These are phyloP conservation scores for Tricholauxania praeusta DNA, from an alignment of 2,888 invertebrate species.

Conservation along the genomic window DNA sequence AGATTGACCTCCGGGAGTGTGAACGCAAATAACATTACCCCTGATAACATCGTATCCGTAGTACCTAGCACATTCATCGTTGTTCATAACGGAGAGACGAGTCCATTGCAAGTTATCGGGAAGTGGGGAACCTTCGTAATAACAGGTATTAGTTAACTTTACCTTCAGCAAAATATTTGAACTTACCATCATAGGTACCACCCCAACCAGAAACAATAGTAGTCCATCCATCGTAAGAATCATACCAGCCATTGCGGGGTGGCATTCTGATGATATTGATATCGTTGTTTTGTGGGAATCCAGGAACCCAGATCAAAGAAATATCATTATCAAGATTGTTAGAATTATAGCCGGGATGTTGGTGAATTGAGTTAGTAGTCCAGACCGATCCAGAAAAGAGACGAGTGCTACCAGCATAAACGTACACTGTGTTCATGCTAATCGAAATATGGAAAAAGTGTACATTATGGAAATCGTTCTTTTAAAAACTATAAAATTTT, in stretches of 20 bases:
- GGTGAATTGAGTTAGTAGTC: constrained; percentile 27
- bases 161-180: neutral
- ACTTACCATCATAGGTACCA: constrained; percentile 50
- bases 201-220: constrained; percentile 62
- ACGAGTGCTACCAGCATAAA: no score
- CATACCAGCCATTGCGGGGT: constrained; percentile 43
- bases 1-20: constrained; percentile 51
- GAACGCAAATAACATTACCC: constrained; percentile 53
- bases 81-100: constrained; percentile 56
- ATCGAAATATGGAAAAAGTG: no score
- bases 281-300: constrained; percentile 45
- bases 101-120: constrained; percentile 59
- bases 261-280: constrained; percentile 54
- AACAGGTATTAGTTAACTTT: no score
- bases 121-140: constrained; percentile 39
- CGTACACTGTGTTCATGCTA: no score
- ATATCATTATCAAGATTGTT: constrained; percentile 55
- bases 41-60: constrained; percentile 47
- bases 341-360: constrained; percentile 51
- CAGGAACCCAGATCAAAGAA: constrained; percentile 51
- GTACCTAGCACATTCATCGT: constrained; percentile 53
- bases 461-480: neutral
- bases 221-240: constrained; percentile 48
- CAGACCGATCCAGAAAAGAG: no score
- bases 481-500: neutral